These are phyloP conservation scores for Panagrolaimus sp. DNA, from an alignment of 1,140 invertebrate species.

Conservation along the genomic window DNA sequence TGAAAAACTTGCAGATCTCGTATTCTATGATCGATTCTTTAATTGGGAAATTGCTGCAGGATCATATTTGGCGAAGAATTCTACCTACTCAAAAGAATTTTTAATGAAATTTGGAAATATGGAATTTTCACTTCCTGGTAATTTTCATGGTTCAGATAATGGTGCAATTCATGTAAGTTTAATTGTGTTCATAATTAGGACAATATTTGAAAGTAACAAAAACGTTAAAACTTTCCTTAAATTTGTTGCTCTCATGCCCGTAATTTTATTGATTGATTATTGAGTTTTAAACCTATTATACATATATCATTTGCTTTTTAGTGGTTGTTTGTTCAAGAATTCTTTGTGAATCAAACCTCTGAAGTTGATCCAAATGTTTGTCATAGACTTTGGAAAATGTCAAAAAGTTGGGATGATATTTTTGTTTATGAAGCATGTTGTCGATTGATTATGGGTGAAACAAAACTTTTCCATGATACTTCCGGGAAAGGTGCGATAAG, in stretches of 20 bases:
- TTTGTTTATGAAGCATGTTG: constrained; percentile 37
- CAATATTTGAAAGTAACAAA: too few relatives aligned
- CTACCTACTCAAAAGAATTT: constrained; percentile 31
- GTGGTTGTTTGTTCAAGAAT: constrained; percentile 1
- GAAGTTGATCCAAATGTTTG: neutral
- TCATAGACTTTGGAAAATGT: neutral
- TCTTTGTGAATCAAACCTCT: neutral
- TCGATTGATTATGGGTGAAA: constrained; percentile 31
- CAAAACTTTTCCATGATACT: constrained; percentile 10
- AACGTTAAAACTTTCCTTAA: too few relatives aligned
- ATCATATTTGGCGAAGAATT: constrained; percentile 36
- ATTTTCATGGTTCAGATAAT: constrained; percentile 46
- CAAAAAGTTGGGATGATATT: constrained; percentile 28
- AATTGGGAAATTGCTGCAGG: constrained; percentile 45
- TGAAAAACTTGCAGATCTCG: constrained; percentile 24
- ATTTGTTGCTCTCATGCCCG: too few relatives aligned
- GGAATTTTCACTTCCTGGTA: constrained; percentile 24
- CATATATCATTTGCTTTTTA: too few relatives aligned
- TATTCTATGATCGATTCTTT: constrained; percentile 46
- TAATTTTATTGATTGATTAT: too few relatives aligned
- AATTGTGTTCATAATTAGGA: too few relatives aligned
- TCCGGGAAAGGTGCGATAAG: constrained; percentile 15
- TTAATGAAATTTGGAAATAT: constrained; percentile 39
- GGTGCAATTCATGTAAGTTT: constrained; percentile 41
- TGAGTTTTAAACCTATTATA: too few relatives aligned